A percentile compares a stretch with the other conserved stretches of the same genome.
Evolutionary conservation across 64 coral and sea anemone species (phyloP).

Genomic region (Stichodactyla helianthus): DNA sequence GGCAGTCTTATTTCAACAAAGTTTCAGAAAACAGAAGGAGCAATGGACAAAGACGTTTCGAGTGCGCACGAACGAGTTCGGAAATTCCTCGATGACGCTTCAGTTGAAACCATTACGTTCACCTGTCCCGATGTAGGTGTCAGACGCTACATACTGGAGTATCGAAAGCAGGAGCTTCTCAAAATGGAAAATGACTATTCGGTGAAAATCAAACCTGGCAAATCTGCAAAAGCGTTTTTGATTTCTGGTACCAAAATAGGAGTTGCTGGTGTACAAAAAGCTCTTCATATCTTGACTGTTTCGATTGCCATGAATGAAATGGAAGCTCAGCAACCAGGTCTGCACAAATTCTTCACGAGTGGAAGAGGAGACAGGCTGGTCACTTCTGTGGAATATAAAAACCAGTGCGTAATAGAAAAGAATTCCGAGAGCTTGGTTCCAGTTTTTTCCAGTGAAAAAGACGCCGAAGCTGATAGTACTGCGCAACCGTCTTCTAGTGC

Average conservation of each 20-base stretch:
- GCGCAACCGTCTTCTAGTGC: neutral
- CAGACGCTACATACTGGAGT: constrained; percentile 32
- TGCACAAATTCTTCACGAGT: constrained; percentile 15
- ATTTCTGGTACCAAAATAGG: constrained; percentile 52
- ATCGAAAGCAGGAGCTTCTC: constrained; percentile 29
- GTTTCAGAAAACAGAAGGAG: no score
- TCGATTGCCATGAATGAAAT: neutral
- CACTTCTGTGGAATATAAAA: constrained; percentile 31
- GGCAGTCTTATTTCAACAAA: no score
- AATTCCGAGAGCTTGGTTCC: neutral
- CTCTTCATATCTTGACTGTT: neutral
- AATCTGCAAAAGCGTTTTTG: constrained; percentile 29
- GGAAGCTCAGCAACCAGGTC: constrained; percentile 36
- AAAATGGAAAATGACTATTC: constrained; percentile 18
- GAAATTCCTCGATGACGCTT: constrained; percentile 6
- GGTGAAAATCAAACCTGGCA: constrained; percentile 23
- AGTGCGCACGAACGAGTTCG: neutral
- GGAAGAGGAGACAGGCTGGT: constrained; percentile 25
- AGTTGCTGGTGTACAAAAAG: neutral
- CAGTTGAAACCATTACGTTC: neutral
- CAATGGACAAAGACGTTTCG: neutral
- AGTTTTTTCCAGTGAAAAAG: neutral
- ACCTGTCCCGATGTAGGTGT: neutral
- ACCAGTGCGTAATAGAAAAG: constrained; percentile 20
- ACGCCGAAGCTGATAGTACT: neutral